Evolutionary conservation across 1,140 invertebrate genomes (phyloP).

Genomic region (Danaus melanippus): DNA sequence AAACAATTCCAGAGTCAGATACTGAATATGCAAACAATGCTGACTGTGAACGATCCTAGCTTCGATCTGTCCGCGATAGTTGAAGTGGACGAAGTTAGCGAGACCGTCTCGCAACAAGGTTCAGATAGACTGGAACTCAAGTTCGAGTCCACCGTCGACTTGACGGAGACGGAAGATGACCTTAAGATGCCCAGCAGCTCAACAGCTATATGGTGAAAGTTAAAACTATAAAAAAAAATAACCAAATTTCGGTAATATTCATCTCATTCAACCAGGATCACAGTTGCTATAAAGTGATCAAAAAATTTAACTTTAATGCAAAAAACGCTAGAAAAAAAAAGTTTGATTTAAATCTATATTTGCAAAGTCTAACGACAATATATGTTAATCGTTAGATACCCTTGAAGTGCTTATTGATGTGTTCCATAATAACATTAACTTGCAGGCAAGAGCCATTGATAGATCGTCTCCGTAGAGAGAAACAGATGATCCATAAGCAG

Average conservation of each 20-base stretch:
- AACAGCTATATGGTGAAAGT: constrained; percentile 49
- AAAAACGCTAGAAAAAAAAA: no score
- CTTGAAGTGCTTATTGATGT: not conserved
- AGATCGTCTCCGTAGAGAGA: constrained; percentile 61
- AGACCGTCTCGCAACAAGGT: constrained; percentile 40
- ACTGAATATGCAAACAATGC: constrained; percentile 61
- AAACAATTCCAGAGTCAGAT: constrained; percentile 56
- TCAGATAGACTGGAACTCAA: constrained; percentile 55
- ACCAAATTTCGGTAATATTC: no score
- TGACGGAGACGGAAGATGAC: constrained; percentile 46
- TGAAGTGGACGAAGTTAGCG: constrained; percentile 59
- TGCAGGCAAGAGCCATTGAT: constrained; percentile 63
- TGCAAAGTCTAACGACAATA: no score
- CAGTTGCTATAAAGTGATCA: no score
- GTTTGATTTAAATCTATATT: no score
- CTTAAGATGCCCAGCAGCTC: constrained; percentile 40
- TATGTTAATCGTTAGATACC: no score
- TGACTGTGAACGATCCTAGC: constrained; percentile 59
- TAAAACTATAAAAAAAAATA: constrained; percentile 2
- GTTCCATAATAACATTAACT: not conserved
- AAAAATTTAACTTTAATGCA: no score
- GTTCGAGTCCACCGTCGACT: constrained; percentile 46
- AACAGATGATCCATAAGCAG: constrained; percentile 62
- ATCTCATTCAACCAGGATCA: no score
- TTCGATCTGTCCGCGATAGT: constrained; percentile 66